Evolutionary conservation across 2,113 vertebrate genomes (phyloP).

Genomic region (Melozone crissalis): DNA sequence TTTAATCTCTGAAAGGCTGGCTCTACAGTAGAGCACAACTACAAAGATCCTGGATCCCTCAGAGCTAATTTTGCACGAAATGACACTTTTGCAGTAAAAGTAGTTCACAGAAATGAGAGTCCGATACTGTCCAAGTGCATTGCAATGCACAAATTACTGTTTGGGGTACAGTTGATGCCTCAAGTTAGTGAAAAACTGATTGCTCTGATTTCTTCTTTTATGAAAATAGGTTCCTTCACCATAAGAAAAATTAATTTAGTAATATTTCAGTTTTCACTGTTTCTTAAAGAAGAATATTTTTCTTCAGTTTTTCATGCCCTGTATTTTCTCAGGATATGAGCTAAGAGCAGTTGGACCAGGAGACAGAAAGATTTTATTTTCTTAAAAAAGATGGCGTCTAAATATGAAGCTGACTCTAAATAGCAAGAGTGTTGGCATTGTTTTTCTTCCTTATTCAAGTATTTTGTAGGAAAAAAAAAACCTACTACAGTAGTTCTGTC

Average conservation of each 20-base stretch:
- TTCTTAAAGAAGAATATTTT: background rate
- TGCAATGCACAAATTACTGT: background rate
- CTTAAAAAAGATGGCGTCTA: background rate
- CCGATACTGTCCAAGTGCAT: background rate
- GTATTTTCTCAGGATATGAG: background rate
- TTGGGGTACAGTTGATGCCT: background rate
- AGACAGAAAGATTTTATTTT: background rate
- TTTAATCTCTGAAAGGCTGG: background rate
- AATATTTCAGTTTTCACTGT: background rate
- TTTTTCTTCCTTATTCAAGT: background rate
- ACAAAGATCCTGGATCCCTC: background rate
- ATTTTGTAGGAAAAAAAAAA: background rate
- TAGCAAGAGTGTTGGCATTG: background rate
- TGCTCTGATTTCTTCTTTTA: background rate
- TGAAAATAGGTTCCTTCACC: background rate
- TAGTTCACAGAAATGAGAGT: background rate
- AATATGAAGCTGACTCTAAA: background rate
- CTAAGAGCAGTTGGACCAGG: background rate
- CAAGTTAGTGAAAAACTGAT: background rate
- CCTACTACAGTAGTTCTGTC: background rate
- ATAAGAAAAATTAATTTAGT: background rate
- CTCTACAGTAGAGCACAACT: background rate
- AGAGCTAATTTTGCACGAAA: background rate
- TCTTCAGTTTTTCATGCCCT: background rate
- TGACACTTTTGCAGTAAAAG: background rate